A percentile compares a stretch with the other conserved stretches of the same genome.
These are phyloP conservation scores for Napeogenes inachia DNA, from an alignment of 2,888 invertebrate genomes.

Conservation along the genomic window DNA sequence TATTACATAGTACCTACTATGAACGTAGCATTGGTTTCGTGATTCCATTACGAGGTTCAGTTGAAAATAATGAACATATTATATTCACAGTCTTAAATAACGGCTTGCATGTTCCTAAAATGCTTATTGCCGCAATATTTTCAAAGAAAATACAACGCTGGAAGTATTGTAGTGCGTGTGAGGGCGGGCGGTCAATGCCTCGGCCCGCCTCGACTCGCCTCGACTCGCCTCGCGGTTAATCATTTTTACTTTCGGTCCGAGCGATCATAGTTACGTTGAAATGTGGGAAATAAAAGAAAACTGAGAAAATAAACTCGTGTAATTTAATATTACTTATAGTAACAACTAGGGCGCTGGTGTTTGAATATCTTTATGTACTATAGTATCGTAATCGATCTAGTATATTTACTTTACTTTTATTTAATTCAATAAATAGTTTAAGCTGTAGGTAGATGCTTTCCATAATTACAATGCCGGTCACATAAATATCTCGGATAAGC, in stretches of 20 bases:
- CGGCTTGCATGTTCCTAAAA: conserved; percentile 51
- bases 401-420: neutral
- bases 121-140: conserved; percentile 46
- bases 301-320: no score
- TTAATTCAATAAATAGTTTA: neutral
- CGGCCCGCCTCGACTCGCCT: conserved; percentile 33
- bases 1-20: neutral
- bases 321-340: no score
- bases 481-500: conserved; percentile 67
- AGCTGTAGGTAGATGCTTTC: conserved; percentile 16
- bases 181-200: conserved; percentile 46
- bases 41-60: conserved; percentile 15
- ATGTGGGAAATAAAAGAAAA: no score
- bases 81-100: conserved; percentile 44
- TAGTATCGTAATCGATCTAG: no score
- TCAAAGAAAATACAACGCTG: conserved; percentile 39
- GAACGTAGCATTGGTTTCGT: conserved; percentile 6
- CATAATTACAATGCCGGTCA: conserved; percentile 46
- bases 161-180: conserved; percentile 43
- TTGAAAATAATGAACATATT: conserved; percentile 28
- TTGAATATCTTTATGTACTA: no score
- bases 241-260: conserved; percentile 18
- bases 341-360: no score
- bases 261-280: neutral
- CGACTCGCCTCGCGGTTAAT: conserved; percentile 25